These are phyloP conservation scores for Cerceris ruficornis DNA, from an alignment of 2,888 invertebrate species.

Conservation along the genomic window DNA sequence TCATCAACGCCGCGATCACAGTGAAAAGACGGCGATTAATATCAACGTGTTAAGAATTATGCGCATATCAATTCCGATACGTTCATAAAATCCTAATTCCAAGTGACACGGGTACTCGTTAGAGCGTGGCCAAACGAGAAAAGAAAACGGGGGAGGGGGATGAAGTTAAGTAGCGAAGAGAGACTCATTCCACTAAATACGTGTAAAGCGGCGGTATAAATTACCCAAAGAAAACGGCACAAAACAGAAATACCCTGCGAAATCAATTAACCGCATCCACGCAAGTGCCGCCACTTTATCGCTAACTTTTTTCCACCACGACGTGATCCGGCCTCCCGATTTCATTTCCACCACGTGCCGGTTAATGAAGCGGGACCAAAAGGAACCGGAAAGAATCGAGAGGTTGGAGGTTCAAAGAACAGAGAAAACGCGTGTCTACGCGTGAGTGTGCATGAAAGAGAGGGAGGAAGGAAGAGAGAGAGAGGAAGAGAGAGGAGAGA, in stretches of 20 bases:
- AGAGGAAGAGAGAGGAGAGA: conserved; percentile 15
- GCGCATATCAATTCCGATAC: too few species aligned
- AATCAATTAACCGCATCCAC: conserved; percentile 56
- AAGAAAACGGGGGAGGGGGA: too few species aligned
- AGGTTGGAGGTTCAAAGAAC: conserved; percentile 15
- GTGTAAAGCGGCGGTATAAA: too few species aligned
- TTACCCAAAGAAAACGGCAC: too few species aligned
- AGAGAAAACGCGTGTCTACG: conserved; percentile 21
- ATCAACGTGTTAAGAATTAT: too few species aligned
- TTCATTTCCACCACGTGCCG: conserved; percentile 54
- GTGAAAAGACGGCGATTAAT: too few species aligned
- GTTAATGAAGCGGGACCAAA: conserved; percentile 63
- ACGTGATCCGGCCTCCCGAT: conserved; percentile 37
- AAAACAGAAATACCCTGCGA: conserved; percentile 28
- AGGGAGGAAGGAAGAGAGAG: neutral
- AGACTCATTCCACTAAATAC: too few species aligned
- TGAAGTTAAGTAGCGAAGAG: too few species aligned
- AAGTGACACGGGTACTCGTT: too few species aligned
- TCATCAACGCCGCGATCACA: too few species aligned
- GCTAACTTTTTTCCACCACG: conserved; percentile 24
- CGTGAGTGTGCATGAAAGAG: conserved; percentile 15
- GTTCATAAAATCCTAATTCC: too few species aligned
- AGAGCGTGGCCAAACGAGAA: too few species aligned
- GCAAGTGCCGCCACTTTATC: conserved; percentile 31
- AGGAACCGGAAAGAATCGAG: conserved; percentile 57